phyloP scores from a whole-genome alignment of 2,113 vertebrate species.

The Phylloscopus trochilus region DNA sequence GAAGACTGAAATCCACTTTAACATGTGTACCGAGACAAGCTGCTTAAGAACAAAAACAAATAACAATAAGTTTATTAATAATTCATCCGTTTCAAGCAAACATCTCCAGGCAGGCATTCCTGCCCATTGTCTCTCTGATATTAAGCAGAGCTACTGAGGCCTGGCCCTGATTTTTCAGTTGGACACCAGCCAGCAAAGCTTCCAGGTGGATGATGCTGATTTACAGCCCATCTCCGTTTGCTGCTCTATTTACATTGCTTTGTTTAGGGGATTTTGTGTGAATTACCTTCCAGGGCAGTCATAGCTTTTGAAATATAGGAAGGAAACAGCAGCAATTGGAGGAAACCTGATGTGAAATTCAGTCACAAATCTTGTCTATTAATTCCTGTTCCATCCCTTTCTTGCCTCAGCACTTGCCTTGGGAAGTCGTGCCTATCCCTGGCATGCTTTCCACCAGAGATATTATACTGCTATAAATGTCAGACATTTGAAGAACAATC shows the following conservation, averaged over 20 bases:
- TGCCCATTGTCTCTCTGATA: conserved; percentile 24
- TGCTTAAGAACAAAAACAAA: conserved; percentile 26
- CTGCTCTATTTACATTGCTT: conserved; percentile 10
- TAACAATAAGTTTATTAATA: conserved; percentile 43
- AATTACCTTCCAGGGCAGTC: conserved; percentile 27
- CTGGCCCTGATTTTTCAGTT: neutral
- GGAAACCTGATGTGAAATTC: neutral
- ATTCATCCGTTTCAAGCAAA: neutral
- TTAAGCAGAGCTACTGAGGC: conserved; percentile 14
- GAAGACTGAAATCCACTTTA: neutral
- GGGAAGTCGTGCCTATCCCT: neutral
- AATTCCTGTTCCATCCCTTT: neutral
- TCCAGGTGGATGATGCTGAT: conserved; percentile 32
- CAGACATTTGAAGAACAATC: conserved; percentile 47
- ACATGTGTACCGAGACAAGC: neutral
- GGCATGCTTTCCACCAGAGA: neutral
- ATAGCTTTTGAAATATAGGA: conserved; percentile 19
- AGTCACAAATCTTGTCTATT: neutral
- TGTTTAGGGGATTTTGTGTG: neutral
- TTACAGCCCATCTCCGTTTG: conserved; percentile 2
- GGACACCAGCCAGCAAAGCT: conserved; percentile 17
- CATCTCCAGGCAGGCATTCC: conserved; percentile 16
- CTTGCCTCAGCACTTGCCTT: neutral
- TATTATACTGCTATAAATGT: conserved; percentile 23
- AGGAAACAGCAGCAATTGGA: neutral